Evolutionary conservation across 2,113 vertebrate genomes (phyloP).

Genomic region (Desmodus rotundus): DNA sequence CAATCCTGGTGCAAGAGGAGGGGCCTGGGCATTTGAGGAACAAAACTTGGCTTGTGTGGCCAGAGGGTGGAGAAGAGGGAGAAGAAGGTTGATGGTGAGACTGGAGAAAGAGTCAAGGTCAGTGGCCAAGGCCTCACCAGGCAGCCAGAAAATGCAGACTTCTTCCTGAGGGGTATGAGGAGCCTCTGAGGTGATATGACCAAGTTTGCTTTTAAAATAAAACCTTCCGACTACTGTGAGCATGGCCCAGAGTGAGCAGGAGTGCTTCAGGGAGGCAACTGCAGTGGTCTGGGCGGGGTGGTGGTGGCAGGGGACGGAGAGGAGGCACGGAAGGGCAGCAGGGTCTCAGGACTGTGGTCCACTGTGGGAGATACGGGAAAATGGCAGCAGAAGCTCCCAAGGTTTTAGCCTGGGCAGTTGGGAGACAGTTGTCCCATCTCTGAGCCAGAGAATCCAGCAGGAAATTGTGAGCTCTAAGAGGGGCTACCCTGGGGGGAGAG

Average conservation of each 20-base stretch:
- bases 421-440: background rate
- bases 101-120: background rate
- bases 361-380: accelerated
- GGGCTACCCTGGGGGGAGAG: background rate
- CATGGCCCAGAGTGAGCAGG: no score
- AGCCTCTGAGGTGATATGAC: background rate
- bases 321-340: background rate
- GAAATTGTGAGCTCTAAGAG: background rate
- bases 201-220: background rate
- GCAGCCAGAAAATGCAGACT: background rate
- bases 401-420: background rate
- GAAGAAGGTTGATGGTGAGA: background rate
- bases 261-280: background rate
- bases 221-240: background rate
- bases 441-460: background rate
- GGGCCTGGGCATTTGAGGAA: background rate
- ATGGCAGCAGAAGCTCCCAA: background rate
- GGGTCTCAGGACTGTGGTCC: background rate
- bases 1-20: background rate
- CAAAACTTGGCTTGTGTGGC: background rate
- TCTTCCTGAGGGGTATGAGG: background rate
- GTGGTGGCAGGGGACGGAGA: background rate
- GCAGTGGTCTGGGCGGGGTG: background rate
- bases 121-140: background rate
- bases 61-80: no score